A percentile compares a stretch with the other conserved stretches of the same genome.
phyloP scores from a whole-genome alignment of 2,113 vertebrate genomes.

The Alethe castanea region DNA sequence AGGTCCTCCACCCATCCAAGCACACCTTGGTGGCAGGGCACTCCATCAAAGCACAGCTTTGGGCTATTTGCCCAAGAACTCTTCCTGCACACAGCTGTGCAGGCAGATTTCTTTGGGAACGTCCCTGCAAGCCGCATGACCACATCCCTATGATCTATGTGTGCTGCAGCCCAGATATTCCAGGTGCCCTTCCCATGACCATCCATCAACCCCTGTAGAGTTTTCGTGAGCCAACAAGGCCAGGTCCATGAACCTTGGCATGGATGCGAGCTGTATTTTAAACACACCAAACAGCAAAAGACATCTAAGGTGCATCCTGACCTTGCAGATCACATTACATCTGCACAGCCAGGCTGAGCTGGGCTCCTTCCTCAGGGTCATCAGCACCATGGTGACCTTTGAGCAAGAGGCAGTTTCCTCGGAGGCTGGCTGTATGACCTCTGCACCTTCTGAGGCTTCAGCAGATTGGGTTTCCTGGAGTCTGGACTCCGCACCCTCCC shows the following conservation, averaged over 20 bases:
- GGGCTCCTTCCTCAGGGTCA: neutral
- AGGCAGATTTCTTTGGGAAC: neutral
- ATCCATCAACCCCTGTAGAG: neutral
- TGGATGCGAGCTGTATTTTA: neutral
- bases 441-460: neutral
- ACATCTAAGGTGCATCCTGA: neutral
- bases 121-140: neutral
- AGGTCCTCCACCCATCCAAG: neutral
- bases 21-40: fast-evolving
- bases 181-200: neutral
- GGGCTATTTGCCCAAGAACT: neutral
- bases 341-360: neutral
- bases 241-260: neutral
- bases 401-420: neutral
- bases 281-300: neutral
- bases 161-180: neutral
- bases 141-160: neutral
- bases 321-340: neutral
- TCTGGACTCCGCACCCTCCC: neutral
- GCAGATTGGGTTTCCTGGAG: neutral
- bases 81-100: fast-evolving
- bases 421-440: neutral
- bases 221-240: neutral
- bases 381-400: neutral
- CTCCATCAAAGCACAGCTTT: neutral